phyloP scores from a whole-genome alignment of 2,113 vertebrate species.

The Pandion haliaetus region DNA sequence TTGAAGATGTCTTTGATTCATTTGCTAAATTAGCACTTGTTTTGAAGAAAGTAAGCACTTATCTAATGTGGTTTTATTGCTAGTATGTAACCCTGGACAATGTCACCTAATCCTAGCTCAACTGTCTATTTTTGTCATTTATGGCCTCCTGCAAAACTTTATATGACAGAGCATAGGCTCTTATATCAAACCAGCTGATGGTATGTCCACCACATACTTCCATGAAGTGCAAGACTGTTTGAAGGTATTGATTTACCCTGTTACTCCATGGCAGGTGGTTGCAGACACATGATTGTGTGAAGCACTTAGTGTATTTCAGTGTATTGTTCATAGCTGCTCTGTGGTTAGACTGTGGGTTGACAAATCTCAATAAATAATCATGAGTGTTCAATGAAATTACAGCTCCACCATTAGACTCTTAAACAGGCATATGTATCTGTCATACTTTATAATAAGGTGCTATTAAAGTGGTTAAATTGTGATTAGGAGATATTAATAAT shows the following conservation, averaged over 20 bases:
- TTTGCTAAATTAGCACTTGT: neutral
- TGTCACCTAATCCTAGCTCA: neutral
- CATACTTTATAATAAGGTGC: neutral
- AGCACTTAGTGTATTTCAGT: neutral
- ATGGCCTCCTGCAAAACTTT: neutral
- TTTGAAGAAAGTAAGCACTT: neutral
- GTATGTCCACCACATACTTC: neutral
- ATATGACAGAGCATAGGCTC: neutral
- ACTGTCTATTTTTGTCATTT: neutral
- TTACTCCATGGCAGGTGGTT: neutral
- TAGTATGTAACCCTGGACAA: neutral
- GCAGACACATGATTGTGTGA: accelerated
- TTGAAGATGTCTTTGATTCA: neutral
- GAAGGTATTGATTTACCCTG: neutral
- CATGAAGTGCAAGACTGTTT: neutral
- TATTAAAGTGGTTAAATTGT: neutral
- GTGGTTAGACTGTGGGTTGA: neutral
- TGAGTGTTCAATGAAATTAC: neutral
- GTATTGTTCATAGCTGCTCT: neutral
- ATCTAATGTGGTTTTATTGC: neutral
- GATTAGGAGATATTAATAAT: neutral
- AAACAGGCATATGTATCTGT: neutral
- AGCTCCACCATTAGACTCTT: neutral
- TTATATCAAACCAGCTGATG: neutral
- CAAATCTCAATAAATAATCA: neutral